A percentile compares a stretch with the other conserved stretches of the same genome.
These are phyloP conservation scores for Sparidentex hasta DNA, from an alignment of 2,797 vertebrate species.

Conservation along the genomic window DNA sequence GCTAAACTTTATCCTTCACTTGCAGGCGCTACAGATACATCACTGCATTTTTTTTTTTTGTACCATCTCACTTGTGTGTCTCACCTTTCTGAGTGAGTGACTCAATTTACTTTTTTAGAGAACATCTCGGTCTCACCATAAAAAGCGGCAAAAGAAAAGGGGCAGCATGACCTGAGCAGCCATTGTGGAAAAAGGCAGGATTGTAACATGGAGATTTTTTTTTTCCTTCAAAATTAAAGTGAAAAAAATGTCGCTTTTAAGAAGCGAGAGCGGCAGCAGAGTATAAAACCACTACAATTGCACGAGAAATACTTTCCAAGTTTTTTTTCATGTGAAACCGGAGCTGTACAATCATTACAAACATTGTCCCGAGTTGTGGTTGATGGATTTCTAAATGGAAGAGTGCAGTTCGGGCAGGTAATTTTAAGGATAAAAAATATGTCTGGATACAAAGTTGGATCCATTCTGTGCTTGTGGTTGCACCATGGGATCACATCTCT, in stretches of 20 bases:
- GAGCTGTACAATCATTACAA: slow-evolving; percentile 19
- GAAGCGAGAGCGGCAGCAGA: background rate
- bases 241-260: background rate
- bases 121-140: slow-evolving; percentile 22
- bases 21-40: background rate
- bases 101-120: slow-evolving; percentile 14
- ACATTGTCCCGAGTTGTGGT: slow-evolving; percentile 8
- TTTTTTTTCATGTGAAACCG: slow-evolving; percentile 16
- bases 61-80: background rate
- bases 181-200: slow-evolving; percentile 20
- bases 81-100: background rate
- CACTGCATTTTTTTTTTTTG: background rate
- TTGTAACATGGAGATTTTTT: slow-evolving; percentile 9
- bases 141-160: slow-evolving; percentile 28
- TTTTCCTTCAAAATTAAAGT: slow-evolving; percentile 20
- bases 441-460: slow-evolving; percentile 1
- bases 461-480: slow-evolving; percentile 12
- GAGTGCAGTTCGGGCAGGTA: slow-evolving; percentile 15
- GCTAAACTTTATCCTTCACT: background rate
- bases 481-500: slow-evolving; percentile 36
- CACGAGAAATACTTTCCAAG: background rate
- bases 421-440: slow-evolving; percentile 40
- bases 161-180: slow-evolving; percentile 22
- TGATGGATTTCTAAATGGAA: slow-evolving; percentile 36
- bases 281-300: background rate